Evolutionary conservation across 2,113 vertebrate genomes (phyloP), one percentile per base, ranked within the genome.

Genomic region (Regulus satrapa): DNA sequence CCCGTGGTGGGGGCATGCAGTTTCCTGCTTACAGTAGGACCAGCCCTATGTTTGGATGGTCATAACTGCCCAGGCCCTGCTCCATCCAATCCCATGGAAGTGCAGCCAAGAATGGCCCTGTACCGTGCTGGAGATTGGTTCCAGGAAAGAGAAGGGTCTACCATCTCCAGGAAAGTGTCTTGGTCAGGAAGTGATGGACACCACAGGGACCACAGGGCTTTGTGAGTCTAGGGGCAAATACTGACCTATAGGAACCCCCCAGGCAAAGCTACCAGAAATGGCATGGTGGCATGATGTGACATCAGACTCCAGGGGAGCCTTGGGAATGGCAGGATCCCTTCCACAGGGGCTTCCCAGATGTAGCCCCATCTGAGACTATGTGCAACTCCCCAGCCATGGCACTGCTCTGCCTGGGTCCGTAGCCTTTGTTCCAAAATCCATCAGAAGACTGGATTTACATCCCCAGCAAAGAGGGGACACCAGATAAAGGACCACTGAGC

Each of bases 281-380:
- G 18, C 12, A 20, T 0, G 0, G 69, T 74, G 59, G 9, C 82
- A 80, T 1, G 0, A 8, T 31, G 61, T n/a, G 66, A 14, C 1
- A 12, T 66, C 49, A 66, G 61, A 45, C 12, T 26, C 46, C 75
- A 38, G 38, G 21, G n/a, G 73, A 76, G 45, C 40, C 49, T 59
- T 4, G 2, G 58, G 45, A 73, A n/a, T 12, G 9, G 61, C 51
- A 85, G 52, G 71, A 49, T 31, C 66, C 54, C 32, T 41, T 21
- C 52, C 2, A 1, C 32, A 34, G 54, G 12, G 20, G 45, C 54
- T 34, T 38, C 29, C 29, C 3, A 8, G 32, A 43, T 78, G 41
- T 46, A 64, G 21, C 32, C 29, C 43, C 55, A 28, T n/a, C 40
- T 24, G 10, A 81, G 24, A 25, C 16, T 17, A 2, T 0, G 5